phyloP scores from a whole-genome alignment of 1,140 invertebrate genomes.

The Drosophila sproati region DNA sequence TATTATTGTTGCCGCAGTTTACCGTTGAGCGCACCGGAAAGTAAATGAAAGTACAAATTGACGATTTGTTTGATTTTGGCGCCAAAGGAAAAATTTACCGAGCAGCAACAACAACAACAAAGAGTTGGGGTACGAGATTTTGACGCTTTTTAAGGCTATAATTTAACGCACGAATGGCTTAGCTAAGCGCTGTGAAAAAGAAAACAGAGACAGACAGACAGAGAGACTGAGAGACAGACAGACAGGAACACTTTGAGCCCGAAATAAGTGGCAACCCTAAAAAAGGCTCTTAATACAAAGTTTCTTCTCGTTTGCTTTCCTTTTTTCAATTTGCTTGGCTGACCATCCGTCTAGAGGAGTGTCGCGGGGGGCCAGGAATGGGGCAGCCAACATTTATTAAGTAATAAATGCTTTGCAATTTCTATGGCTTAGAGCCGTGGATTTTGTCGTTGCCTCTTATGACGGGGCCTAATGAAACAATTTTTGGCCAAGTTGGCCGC shows the following conservation, averaged over 20 bases:
- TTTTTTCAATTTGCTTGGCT: slow-evolving; percentile 61
- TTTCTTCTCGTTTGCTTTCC: slow-evolving; percentile 42
- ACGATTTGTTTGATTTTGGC: slow-evolving; percentile 78
- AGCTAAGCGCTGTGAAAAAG: slow-evolving; percentile 70
- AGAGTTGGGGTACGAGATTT: not conserved
- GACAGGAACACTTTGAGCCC: slow-evolving; percentile 36
- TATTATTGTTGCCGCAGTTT: slow-evolving; percentile 39
- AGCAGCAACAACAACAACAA: not conserved
- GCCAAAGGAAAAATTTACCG: slow-evolving; percentile 54
- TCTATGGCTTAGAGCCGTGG: slow-evolving; percentile 51
- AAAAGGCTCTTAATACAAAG: slow-evolving; percentile 62
- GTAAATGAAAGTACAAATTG: slow-evolving; percentile 82
- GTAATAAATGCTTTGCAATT: slow-evolving; percentile 75
- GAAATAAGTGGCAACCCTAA: slow-evolving; percentile 53
- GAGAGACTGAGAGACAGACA: slow-evolving; percentile 15
- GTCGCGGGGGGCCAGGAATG: not conserved
- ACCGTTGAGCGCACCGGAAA: slow-evolving; percentile 62
- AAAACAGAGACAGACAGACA: slow-evolving; percentile 27
- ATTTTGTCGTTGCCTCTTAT: slow-evolving; percentile 26
- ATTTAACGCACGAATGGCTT: slow-evolving; percentile 80
- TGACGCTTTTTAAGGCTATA: slow-evolving; percentile 61
- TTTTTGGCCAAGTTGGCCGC: not conserved
- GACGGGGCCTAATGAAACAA: slow-evolving; percentile 6
- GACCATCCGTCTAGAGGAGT: not conserved
- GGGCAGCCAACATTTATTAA: slow-evolving; percentile 58